Evolutionary conservation across 2,797 vertebrate genomes (phyloP), one percentile per base, ranked within the genome.

Genomic region (Mionectes olivaceus): DNA sequence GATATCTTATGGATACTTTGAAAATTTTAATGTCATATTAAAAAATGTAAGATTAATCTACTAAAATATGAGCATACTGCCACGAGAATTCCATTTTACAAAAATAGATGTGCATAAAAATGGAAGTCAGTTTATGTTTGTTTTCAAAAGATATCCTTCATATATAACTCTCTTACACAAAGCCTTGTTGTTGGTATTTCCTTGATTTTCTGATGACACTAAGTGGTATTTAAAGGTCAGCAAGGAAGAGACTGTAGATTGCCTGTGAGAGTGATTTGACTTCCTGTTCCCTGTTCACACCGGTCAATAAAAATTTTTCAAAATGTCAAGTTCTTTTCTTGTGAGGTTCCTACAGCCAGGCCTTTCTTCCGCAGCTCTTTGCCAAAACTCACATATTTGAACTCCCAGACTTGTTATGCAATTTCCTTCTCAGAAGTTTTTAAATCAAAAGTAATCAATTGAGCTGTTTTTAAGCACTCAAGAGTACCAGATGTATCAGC

Each of bases 161-260:
- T 19, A 56, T 27, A 11, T 27, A 57, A 52, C 30, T 81, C 65
- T 67, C 59, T 56, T 87, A 59, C 13, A 35, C n/a, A 77, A 56
- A 23, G 23, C 21, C 32, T 69, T 71, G 56, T 80, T 93, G 60
- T 43, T 91, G 91, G 39, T 52, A 85, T 93, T 95, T 94, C 90
- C 74, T 92, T 89, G 88, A 86, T 70, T 94, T 91, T 94, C 83
- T 91, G 82, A 77, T 81, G 74, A 92, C 64, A 82, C 71, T 65
- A 74, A 87, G 76, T 73, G 83, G 68, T 83, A 96, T 96, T 97
- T 96, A 97, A 97, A 97, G 93, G 94, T 96, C 90, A 97, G 64
- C 7, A 50, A 93, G 91, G 87, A 93, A 95, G 77, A 90, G 86
- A 79, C 83, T 63, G 75, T 27, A 81, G 89, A 87, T 83, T 78